Conservation (phyloP, 1,140 invertebrate species). For the Prorops nasuta region DNA sequence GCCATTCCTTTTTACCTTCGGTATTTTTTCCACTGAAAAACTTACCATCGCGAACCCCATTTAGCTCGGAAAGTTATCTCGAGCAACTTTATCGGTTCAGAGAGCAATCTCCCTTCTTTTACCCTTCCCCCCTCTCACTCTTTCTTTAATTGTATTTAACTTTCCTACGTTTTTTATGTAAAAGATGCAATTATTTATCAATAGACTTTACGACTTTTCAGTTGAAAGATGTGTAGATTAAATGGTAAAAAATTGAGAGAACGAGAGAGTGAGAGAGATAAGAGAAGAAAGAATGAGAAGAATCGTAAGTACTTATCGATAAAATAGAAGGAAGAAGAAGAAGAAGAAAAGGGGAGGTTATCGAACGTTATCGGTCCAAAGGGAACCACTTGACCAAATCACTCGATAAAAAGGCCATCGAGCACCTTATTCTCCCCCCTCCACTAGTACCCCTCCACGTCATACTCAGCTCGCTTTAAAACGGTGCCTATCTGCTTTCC, state of each 20-base stretch:
- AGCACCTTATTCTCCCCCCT: slow-evolving; percentile 27
- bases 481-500: slow-evolving; percentile 17
- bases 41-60: slow-evolving; percentile 21
- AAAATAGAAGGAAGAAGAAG: background rate
- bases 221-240: too few relatives aligned
- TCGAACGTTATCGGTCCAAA: slow-evolving; percentile 42
- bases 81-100: slow-evolving; percentile 23
- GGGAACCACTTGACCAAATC: slow-evolving; percentile 48
- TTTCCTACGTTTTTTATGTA: too few relatives aligned
- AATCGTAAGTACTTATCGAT: background rate
- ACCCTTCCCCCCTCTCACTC: slow-evolving; percentile 13
- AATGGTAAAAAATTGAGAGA: background rate
- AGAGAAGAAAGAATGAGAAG: background rate
- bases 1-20: too few relatives aligned
- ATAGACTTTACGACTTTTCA: too few relatives aligned
- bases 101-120: too few relatives aligned
- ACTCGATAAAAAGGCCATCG: slow-evolving; percentile 45
- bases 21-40: slow-evolving; percentile 15
- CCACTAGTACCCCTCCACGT: too few relatives aligned
- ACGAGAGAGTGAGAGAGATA: background rate
- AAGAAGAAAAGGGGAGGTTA: slow-evolving; percentile 11
- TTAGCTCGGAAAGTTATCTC: slow-evolving; percentile 27
- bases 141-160: slow-evolving; percentile 18
- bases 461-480: slow-evolving; percentile 38
- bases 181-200: too few relatives aligned